Conservation (phyloP, 2,888 invertebrate genomes). For the Macaria notata region DNA sequence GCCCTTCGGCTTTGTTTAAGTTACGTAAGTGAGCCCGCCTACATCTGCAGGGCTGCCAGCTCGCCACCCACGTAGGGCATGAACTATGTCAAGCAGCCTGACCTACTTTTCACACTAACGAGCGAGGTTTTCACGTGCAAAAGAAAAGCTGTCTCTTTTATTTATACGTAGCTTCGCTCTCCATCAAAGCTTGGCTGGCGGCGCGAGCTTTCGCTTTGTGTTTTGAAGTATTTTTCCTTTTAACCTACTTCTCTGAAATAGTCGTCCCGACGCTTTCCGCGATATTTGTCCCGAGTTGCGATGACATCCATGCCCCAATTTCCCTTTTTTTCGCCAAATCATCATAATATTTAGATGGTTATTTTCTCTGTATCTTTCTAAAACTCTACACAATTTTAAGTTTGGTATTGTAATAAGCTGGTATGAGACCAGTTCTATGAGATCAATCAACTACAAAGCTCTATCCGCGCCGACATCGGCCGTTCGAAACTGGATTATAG, state of each 20-base stretch:
- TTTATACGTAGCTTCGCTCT: constrained; percentile 2
- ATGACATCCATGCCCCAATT: no score
- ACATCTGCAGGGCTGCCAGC: constrained; percentile 68
- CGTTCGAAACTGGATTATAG: neutral
- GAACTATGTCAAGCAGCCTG: constrained; percentile 73
- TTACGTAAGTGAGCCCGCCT: constrained; percentile 71
- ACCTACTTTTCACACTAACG: constrained; percentile 64
- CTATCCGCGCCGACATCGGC: no score
- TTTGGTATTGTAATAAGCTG: no score
- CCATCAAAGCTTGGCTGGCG: neutral
- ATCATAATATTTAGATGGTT: no score
- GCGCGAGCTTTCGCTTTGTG: constrained; percentile 4
- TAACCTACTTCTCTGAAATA: neutral
- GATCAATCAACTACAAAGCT: no score
- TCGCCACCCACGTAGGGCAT: constrained; percentile 67
- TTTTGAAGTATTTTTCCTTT: constrained; percentile 2
- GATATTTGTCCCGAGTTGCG: no score
- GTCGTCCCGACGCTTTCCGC: no score
- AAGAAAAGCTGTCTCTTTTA: constrained; percentile 30
- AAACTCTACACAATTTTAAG: no score
- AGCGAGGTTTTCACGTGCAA: constrained; percentile 47
- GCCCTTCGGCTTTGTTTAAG: constrained; percentile 74
- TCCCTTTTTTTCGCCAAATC: no score
- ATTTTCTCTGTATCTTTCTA: no score
- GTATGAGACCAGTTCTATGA: no score